Base-by-base conservation (phyloP, 2,797 vertebrate species). In the Nothura maculosa region DNA sequence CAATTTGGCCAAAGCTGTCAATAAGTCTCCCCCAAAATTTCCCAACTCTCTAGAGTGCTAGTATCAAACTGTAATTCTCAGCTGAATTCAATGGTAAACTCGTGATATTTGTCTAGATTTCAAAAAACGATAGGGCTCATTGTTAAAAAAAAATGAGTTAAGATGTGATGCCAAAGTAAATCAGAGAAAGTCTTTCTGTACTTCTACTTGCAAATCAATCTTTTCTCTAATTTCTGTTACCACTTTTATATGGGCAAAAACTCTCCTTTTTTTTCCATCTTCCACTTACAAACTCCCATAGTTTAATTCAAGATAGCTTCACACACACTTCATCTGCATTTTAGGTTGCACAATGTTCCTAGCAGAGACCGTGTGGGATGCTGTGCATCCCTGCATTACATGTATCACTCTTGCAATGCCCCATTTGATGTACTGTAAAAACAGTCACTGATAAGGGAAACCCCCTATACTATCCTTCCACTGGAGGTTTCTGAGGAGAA, bases 331-430 rank as follows among this genome's bases (percentile, higher is more conserved):
- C 21, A 22, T 32, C 21, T 9, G 9, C 42, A 21, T 24, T 76
- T 87, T 6, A 63, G 45, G n/a, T 60, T 55, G 30, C 21, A 89
- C 34, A 47, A 81, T 43, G 69, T 87, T 57, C 40, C 58, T 70
- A 40, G 17, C 52, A 60, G 6, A 25, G 30, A 13, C 27, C 63
- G 48, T 6, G 11, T 1, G 18, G 62, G 54, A 15, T 43, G 18
- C 0, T 38, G 10, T 1, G 0, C 6, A 22, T 45, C 58, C 12
- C 38, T 69, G 24, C n/a, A 60, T 36, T 40, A 18, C 12, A 12
- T 1, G 6, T 24, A 22, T n/a, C 48, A 55, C 73, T 84, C 52
- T 52, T 4, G 1, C 25, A 50, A 18, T 12, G 40, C 11, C 68
- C 24, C 9, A 4, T 32, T 48, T 75, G 69, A 36, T 25, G 13